phyloP scores from a whole-genome alignment of 2,113 vertebrate genomes.

The Phylloscopus trochilus region DNA sequence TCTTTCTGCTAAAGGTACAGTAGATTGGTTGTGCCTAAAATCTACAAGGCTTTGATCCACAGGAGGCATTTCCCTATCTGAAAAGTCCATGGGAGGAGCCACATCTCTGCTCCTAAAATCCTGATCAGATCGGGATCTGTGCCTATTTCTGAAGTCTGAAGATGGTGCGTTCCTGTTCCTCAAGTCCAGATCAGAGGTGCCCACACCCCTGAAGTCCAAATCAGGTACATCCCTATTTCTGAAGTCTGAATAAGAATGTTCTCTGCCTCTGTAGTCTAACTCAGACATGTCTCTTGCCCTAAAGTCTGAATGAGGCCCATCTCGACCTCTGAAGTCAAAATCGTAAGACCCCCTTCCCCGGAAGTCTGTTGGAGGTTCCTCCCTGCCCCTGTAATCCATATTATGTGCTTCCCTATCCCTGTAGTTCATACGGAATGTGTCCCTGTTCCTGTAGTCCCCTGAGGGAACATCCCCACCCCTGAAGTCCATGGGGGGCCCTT shows the following conservation, averaged over 20 bases:
- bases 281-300: slow-evolving; percentile 81
- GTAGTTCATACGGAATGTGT: slow-evolving; percentile 79
- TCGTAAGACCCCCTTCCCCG: slow-evolving; percentile 82
- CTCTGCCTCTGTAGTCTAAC: slow-evolving; percentile 80
- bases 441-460: slow-evolving; percentile 79
- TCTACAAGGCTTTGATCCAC: slow-evolving; percentile 75
- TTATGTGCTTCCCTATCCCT: slow-evolving; percentile 81
- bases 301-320: slow-evolving; percentile 79
- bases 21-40: slow-evolving; percentile 67
- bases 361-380: slow-evolving; percentile 81
- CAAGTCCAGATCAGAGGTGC: slow-evolving; percentile 79
- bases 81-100: slow-evolving; percentile 84
- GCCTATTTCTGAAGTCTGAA: slow-evolving; percentile 81
- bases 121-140: slow-evolving; percentile 80
- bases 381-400: slow-evolving; percentile 85
- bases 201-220: slow-evolving; percentile 79
- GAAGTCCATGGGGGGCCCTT: slow-evolving; percentile 77
- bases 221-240: slow-evolving; percentile 84
- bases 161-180: slow-evolving; percentile 81
- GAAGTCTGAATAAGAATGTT: slow-evolving; percentile 82
- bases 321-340: slow-evolving; percentile 84
- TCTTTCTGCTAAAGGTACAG: slow-evolving; percentile 66
- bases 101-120: slow-evolving; percentile 86
- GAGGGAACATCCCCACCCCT: slow-evolving; percentile 78
- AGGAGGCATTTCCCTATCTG: slow-evolving; percentile 81